Base-by-base conservation (phyloP, 2,113 vertebrate genomes). In the Sebastes schlegelii region DNA sequence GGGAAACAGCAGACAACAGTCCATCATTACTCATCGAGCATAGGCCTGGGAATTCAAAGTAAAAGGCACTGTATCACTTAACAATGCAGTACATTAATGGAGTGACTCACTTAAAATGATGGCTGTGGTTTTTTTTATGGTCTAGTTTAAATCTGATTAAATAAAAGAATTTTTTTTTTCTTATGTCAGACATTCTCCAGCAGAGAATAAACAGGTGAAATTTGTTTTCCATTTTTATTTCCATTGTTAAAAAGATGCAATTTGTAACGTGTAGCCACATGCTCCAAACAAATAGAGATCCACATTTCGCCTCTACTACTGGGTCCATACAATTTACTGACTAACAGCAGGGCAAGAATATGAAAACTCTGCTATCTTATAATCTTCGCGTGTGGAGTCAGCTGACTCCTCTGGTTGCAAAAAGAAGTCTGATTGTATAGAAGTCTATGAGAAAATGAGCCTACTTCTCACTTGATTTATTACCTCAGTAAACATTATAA, bases 51-150 rank as follows among this genome's bases (percentile, higher is more conserved):
- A 74, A 64, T 77, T 80, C 51, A 85, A 80, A 77, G 40, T 70
- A 90, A 87, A 85, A 83, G 63, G 43, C 68, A 40, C n/a, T 70
- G 55, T 58, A 79, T 85, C 75, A 85, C 68, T 88, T 79, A 63
- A 89, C 66, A 91, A 80, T 79, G 40, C 2, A 75, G 45, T 63
- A 12, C 57, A 52, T 68, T 51, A 71, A 80, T 19, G 8, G 10
- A 67, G 34, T 60, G 12, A 81, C 23, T 74, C 80, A 74, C 8
- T 80, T 81, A 26, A 58, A 74, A 55, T 65, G 13, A 45, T 34
- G 21, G 49, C 55, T 84, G 40, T 64, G 64, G 12, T 34, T 65
- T 77, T 40, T 46, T 77, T 9, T 49, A 79, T 55, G 52, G 52
- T 4, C 4, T 49, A 2, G 12, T 8, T 66, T 1, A 63, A 66